Conservation (phyloP, 2,888 invertebrate genomes). For the Pyrrhopygopsis socrates region DNA sequence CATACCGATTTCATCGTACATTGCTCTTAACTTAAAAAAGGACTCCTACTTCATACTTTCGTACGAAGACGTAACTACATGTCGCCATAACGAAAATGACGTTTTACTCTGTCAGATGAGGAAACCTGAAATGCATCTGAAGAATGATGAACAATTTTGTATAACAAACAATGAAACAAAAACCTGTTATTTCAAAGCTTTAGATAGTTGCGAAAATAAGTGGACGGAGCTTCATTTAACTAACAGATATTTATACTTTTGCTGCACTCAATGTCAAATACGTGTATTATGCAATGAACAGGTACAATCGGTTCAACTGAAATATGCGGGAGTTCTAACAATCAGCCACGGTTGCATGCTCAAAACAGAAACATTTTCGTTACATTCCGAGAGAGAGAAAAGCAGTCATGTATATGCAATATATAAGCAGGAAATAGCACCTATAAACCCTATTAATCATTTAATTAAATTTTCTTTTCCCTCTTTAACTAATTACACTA, state of each 20-base stretch:
- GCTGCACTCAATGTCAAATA: constrained; percentile 6
- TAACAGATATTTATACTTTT: constrained; percentile 27
- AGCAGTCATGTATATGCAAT: constrained; percentile 6
- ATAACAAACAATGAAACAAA: neutral
- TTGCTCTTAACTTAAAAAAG: constrained; percentile 13
- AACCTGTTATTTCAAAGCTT: neutral
- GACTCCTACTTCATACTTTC: constrained; percentile 8
- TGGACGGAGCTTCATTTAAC: constrained; percentile 15
- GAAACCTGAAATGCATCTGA: constrained; percentile 8
- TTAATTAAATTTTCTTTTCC: constrained; percentile 11
- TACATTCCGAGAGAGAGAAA: neutral
- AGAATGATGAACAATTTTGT: constrained; percentile 16
- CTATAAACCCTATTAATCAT: constrained; percentile 12
- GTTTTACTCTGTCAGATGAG: neutral
- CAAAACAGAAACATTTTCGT: neutral
- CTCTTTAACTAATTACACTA: neutral
- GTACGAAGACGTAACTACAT: constrained; percentile 4
- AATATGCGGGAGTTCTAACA: neutral
- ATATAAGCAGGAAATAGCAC: neutral
- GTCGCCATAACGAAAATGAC: neutral
- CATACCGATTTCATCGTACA: neutral
- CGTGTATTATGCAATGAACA: constrained; percentile 7
- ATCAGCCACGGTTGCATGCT: neutral
- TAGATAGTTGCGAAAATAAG: neutral
- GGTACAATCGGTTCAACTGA: neutral